Percentiles rank a stretch among this genome's conserved stretches.
Evolutionary conservation across 2,888 invertebrate species (phyloP).

Genomic region (Lasioglossum villosulum): DNA sequence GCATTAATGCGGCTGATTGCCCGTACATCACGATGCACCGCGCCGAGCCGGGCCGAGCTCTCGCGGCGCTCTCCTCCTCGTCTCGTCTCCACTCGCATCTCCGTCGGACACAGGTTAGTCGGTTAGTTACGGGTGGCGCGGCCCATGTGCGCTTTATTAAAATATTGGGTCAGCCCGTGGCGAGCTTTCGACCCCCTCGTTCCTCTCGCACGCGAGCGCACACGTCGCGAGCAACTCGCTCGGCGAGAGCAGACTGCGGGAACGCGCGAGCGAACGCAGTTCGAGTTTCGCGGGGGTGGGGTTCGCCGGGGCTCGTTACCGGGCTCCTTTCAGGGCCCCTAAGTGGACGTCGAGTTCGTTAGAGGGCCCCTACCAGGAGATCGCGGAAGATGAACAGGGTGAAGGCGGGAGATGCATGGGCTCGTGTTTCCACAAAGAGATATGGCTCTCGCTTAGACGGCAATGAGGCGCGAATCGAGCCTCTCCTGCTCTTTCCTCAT

Average conservation of each 20-base stretch:
- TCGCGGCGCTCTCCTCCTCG: conserved; percentile 35
- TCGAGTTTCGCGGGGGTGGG: conserved; percentile 70
- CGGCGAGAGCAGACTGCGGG: conserved; percentile 39
- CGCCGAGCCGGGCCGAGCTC: conserved; percentile 44
- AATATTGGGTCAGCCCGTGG: conserved; percentile 81
- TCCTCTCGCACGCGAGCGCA: conserved; percentile 26
- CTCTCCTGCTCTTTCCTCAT: conserved; percentile 47
- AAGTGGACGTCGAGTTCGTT: conserved; percentile 82
- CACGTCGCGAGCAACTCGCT: conserved; percentile 49
- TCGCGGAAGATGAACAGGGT: conserved; percentile 79
- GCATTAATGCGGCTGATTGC: conserved; percentile 84
- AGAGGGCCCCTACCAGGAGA: conserved; percentile 76
- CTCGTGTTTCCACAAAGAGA: conserved; percentile 79
- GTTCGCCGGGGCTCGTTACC: conserved; percentile 76
- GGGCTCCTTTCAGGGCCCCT: conserved; percentile 78
- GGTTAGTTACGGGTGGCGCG: conserved; percentile 79
- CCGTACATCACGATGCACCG: conserved; percentile 80
- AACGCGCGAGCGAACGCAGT: conserved; percentile 33
- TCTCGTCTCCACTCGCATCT: conserved; percentile 51
- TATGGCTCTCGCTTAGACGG: conserved; percentile 77
- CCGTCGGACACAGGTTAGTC: conserved; percentile 70
- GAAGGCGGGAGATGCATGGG: conserved; percentile 78
- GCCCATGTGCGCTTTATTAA: conserved; percentile 80
- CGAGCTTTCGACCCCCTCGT: conserved; percentile 57
- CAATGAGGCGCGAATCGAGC: conserved; percentile 75